These are phyloP conservation scores for Steatornis caripensis DNA, from an alignment of 2,113 vertebrate species.

Conservation along the genomic window DNA sequence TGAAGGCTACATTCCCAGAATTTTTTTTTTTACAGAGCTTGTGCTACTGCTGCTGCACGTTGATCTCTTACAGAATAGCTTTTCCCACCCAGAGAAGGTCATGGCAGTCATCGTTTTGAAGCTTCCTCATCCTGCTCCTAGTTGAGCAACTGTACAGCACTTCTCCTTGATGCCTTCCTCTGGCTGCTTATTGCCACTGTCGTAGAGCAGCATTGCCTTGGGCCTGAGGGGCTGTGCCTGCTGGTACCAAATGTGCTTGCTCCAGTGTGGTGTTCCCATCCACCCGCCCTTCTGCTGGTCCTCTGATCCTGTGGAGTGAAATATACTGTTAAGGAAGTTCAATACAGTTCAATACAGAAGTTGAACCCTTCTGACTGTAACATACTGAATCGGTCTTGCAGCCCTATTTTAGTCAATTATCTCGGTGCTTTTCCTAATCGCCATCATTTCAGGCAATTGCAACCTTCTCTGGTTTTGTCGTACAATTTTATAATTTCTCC, in stretches of 20 bases:
- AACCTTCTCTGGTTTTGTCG: neutral
- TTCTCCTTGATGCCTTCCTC: neutral
- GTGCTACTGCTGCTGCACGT: rapidly evolving
- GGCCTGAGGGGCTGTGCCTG: neutral
- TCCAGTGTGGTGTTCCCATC: neutral
- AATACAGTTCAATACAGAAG: neutral
- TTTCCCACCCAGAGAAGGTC: neutral
- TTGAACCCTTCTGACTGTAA: neutral
- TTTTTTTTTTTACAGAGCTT: neutral
- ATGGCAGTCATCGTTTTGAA: neutral
- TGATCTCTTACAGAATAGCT: neutral
- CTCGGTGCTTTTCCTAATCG: neutral
- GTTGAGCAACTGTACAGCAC: neutral
- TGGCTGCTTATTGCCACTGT: neutral
- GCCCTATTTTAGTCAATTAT: neutral
- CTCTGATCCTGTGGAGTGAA: neutral
- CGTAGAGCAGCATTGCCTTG: rapidly evolving
- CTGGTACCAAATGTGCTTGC: neutral
- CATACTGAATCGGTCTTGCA: neutral
- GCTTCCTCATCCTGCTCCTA: neutral
- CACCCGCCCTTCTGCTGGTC: neutral
- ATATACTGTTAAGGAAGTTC: neutral
- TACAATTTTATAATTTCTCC: neutral
- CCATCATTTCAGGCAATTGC: neutral
- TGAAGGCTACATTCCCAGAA: neutral